Percentiles rank a stretch among this genome's conserved stretches.
These are phyloP conservation scores for Tribolium madens DNA, from an alignment of 1,140 invertebrate species.

Conservation along the genomic window DNA sequence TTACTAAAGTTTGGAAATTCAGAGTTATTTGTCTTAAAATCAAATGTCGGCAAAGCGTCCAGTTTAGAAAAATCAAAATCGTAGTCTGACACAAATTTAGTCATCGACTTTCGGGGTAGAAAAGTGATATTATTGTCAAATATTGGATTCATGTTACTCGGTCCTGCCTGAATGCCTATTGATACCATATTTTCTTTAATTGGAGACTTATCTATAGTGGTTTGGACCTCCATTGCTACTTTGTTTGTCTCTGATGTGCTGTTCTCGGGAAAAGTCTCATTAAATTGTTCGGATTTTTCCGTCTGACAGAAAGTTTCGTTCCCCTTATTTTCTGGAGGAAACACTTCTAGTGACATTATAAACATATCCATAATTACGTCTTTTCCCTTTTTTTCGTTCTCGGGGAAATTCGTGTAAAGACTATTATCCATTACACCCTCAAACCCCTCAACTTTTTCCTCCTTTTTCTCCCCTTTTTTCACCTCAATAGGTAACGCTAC, in stretches of 20 bases:
- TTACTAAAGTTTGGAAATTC: neutral
- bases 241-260: neutral
- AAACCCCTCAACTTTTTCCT: neutral
- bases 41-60: neutral
- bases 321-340: conserved; percentile 19
- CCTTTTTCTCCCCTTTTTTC: conserved; percentile 5
- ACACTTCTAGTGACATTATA: conserved; percentile 58
- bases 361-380: conserved; percentile 61
- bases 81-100: conserved; percentile 22
- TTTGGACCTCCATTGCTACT: conserved; percentile 5
- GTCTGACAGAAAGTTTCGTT: neutral
- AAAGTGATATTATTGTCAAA: neutral
- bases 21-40: neutral
- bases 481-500: neutral
- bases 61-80: conserved; percentile 40
- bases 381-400: conserved; percentile 57
- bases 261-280: conserved; percentile 52
- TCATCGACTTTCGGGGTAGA: neutral
- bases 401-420: conserved; percentile 50
- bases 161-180: neutral
- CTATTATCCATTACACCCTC: neutral
- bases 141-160: neutral
- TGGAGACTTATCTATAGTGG: neutral
- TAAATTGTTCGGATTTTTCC: neutral
- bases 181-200: conserved; percentile 12